phyloP scores from a whole-genome alignment of 2,113 vertebrate genomes.

The Sceloporus undulatus region DNA sequence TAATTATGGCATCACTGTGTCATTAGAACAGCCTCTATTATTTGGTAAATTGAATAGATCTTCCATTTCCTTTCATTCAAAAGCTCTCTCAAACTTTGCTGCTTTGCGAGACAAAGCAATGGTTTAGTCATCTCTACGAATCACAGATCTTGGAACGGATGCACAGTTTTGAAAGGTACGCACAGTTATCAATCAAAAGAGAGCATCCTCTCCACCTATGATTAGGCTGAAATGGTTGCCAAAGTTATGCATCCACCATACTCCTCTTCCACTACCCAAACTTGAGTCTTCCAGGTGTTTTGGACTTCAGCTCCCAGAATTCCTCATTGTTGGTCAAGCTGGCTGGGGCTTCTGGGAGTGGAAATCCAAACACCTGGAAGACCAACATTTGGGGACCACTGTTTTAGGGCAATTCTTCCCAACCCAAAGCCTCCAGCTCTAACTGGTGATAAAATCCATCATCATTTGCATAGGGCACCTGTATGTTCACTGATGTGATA shows the following conservation, averaged over 20 bases:
- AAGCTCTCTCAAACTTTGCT: not conserved
- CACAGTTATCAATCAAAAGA: not conserved
- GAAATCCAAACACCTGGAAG: no score
- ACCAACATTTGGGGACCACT: no score
- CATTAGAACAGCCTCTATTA: conserved; percentile 54
- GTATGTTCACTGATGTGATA: no score
- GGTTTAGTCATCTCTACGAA: not conserved
- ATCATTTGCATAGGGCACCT: no score
- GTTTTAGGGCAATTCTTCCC: no score
- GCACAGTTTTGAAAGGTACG: not conserved
- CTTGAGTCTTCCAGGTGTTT: no score
- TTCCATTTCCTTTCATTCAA: conserved; percentile 16
- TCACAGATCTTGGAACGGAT: not conserved
- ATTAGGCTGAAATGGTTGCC: not conserved
- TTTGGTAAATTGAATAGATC: conserved; percentile 57
- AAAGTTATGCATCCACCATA: not conserved
- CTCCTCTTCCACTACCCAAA: not conserved
- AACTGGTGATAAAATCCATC: no score
- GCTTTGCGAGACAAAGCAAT: conserved; percentile 31
- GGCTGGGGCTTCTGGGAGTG: no score
- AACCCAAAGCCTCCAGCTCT: no score
- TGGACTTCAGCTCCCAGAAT: no score
- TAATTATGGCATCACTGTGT: conserved; percentile 58
- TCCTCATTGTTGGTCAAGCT: no score
- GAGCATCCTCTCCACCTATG: no score